Evolutionary conservation across 2,113 vertebrate species (phyloP).

Genomic region (Scatophagus argus): DNA sequence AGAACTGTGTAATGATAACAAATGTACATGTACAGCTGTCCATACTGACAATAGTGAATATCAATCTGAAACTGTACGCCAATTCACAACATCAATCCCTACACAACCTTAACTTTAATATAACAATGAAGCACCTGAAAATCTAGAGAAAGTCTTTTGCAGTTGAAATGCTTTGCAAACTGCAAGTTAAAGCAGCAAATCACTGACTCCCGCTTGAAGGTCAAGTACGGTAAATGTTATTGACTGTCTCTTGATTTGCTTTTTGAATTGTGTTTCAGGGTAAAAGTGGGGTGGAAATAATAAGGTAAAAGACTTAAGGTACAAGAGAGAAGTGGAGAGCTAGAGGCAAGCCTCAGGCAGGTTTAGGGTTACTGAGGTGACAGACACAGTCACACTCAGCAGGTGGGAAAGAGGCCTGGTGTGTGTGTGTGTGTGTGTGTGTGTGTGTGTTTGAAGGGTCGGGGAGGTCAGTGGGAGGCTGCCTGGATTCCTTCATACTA

Average conservation of each 20-base stretch:
- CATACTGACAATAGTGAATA: no score
- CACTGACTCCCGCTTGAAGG: background rate
- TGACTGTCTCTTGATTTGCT: background rate
- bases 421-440: constrained; percentile 30
- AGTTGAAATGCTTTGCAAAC: background rate
- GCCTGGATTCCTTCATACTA: constrained; percentile 65
- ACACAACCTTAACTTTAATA: no score
- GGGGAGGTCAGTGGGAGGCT: constrained; percentile 46
- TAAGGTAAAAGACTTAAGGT: background rate
- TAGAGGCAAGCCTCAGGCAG: background rate
- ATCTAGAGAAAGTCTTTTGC: background rate
- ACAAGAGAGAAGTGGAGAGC: background rate
- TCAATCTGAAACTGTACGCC: no score
- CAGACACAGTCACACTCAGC: constrained; percentile 36
- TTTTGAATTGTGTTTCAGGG: background rate
- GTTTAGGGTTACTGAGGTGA: constrained; percentile 49
- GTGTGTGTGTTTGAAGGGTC: constrained; percentile 38
- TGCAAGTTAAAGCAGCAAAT: background rate
- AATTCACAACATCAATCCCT: no score
- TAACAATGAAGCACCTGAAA: background rate
- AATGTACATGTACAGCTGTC: no score
- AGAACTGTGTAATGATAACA: no score
- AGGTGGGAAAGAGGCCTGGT: constrained; percentile 62
- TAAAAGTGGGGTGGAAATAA: background rate
- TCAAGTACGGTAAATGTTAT: background rate